Conservation (phyloP, 53 echinoderm and acorn worm genomes). For the Patiria pectinifera region DNA sequence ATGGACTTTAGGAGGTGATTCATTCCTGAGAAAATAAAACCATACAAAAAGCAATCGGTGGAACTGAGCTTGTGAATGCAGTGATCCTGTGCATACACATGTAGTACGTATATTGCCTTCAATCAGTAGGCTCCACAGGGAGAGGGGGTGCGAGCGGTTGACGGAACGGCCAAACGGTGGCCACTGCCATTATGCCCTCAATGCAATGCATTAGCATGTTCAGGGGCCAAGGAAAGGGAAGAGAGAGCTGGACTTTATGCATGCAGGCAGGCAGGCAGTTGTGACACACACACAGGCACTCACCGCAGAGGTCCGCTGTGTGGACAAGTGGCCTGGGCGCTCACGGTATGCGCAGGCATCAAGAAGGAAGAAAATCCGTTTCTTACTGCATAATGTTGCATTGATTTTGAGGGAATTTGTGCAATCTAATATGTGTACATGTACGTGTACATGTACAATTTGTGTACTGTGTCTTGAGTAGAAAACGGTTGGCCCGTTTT, state of each 20-base stretch:
- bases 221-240: slow-evolving; percentile 44
- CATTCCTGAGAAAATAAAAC: background rate
- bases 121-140: background rate
- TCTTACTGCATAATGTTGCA: too few species aligned
- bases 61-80: background rate
- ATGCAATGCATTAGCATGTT: slow-evolving; percentile 62
- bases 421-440: background rate
- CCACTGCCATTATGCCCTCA: slow-evolving; percentile 61
- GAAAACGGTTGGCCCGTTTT: too few species aligned
- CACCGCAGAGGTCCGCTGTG: background rate
- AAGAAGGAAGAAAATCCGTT: too few species aligned
- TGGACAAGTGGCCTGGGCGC: slow-evolving; percentile 15
- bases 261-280: background rate
- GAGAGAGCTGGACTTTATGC: slow-evolving; percentile 45
- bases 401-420: background rate
- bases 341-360: background rate
- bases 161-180: slow-evolving; percentile 55
- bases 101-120: background rate
- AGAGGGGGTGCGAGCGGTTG: slow-evolving; percentile 2
- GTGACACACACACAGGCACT: background rate
- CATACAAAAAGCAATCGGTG: background rate
- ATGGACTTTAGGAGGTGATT: background rate
- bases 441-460: background rate
- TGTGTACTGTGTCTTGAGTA: too few species aligned
- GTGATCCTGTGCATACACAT: background rate